Percentiles rank a stretch among this genome's conserved stretches.
phyloP scores from a whole-genome alignment of 1,140 invertebrate species.

The Bactericera cockerelli region DNA sequence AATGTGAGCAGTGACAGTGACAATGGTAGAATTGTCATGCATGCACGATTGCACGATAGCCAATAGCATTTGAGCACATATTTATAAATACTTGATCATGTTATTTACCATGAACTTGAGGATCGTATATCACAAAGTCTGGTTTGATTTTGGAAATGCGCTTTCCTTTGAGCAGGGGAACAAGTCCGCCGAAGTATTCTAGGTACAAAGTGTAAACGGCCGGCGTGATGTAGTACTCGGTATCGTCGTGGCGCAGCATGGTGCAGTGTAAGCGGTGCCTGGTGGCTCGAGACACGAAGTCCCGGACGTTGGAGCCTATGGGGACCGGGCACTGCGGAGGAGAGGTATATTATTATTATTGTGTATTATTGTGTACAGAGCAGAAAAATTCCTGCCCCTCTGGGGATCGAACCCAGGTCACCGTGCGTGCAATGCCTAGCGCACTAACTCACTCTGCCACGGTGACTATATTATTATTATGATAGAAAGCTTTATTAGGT shows the following conservation, averaged over 20 bases:
- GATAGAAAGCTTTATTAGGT: too few species aligned
- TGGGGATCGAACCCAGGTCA: too few species aligned
- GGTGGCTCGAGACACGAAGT: slow-evolving; percentile 86
- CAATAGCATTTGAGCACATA: too few species aligned
- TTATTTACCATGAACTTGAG: slow-evolving; percentile 56
- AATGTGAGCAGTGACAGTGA: too few species aligned
- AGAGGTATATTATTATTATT: neutral
- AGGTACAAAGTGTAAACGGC: slow-evolving; percentile 86
- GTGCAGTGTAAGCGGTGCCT: slow-evolving; percentile 82
- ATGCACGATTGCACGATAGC: too few species aligned
- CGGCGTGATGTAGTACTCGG: slow-evolving; percentile 31
- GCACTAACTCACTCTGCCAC: too few species aligned
- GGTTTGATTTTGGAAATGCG: slow-evolving; percentile 91
- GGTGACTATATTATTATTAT: too few species aligned
- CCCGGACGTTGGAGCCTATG: slow-evolving; percentile 65
- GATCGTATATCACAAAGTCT: slow-evolving; percentile 96
- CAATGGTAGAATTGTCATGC: too few species aligned
- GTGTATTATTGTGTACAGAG: slow-evolving; percentile 6
- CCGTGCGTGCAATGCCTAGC: too few species aligned
- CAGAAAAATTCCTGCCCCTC: too few species aligned
- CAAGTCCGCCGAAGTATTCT: slow-evolving; percentile 88
- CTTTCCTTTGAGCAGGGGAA: slow-evolving; percentile 89
- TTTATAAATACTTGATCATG: too few species aligned
- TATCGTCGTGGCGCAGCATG: slow-evolving; percentile 84
- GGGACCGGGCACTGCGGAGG: slow-evolving; percentile 82